Percentiles rank a stretch among this genome's conserved stretches.
phyloP scores from a whole-genome alignment of 1,140 invertebrate genomes.

The Saccostrea cuccullata region DNA sequence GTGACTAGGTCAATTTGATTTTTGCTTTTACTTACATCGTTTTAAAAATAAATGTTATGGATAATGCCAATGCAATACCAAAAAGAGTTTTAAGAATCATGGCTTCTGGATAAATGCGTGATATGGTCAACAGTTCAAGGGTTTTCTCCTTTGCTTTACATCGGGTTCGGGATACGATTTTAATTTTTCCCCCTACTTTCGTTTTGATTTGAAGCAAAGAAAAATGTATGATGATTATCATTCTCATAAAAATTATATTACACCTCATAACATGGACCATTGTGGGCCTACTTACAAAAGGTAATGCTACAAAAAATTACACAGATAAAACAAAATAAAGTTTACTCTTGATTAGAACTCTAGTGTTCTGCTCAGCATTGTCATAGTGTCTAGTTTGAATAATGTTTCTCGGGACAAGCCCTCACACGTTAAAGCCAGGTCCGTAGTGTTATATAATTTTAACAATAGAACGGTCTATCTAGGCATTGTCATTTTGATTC shows the following conservation, averaged over 20 bases:
- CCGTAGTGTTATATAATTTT: too few species aligned
- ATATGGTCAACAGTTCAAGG: neutral
- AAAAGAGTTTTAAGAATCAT: constrained; percentile 11
- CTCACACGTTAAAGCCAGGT: too few species aligned
- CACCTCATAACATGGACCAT: neutral
- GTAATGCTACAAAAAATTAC: neutral
- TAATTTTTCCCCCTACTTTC: neutral
- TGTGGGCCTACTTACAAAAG: neutral
- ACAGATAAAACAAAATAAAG: too few species aligned
- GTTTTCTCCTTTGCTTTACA: neutral
- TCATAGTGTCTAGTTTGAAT: too few species aligned
- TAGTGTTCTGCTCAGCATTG: too few species aligned
- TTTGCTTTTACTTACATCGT: neutral
- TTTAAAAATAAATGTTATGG: neutral
- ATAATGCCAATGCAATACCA: constrained; percentile 11
- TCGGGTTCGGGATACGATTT: neutral
- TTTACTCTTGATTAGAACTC: too few species aligned
- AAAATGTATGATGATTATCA: constrained; percentile 12
- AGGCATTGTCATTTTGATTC: too few species aligned
- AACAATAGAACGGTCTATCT: too few species aligned
- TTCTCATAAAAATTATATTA: neutral
- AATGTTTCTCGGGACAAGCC: too few species aligned
- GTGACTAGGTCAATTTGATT: too few species aligned
- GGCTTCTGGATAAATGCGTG: neutral
- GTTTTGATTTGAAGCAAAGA: neutral